Conservation (phyloP, 2,888 invertebrate genomes). For the Xylocampa areola region DNA sequence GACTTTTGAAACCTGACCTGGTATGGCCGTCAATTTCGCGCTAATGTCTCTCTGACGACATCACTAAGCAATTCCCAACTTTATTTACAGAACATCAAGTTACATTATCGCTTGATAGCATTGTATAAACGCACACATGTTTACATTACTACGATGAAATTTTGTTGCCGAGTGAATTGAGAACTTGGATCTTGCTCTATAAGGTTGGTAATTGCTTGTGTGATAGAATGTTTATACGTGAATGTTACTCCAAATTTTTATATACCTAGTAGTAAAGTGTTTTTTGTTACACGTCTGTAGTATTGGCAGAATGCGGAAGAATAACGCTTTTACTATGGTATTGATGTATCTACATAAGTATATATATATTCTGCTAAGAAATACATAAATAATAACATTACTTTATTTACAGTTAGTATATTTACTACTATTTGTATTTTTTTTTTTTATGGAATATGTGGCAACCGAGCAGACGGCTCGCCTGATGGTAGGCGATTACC, state of each 20-base stretch:
- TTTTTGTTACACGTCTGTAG: slow-evolving; percentile 40
- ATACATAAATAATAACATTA: slow-evolving; percentile 9
- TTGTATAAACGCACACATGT: slow-evolving; percentile 45
- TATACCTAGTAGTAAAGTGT: slow-evolving; percentile 36
- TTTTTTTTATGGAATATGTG: too few relatives aligned
- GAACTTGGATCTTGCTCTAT: slow-evolving; percentile 19
- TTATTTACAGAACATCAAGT: slow-evolving; percentile 38
- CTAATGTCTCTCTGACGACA: slow-evolving; percentile 33
- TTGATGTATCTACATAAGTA: slow-evolving; percentile 21
- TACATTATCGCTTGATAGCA: slow-evolving; percentile 44
- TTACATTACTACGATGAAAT: slow-evolving; percentile 29
- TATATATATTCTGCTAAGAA: slow-evolving; percentile 13
- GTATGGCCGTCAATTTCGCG: slow-evolving; percentile 37
- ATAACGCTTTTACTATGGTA: slow-evolving; percentile 31
- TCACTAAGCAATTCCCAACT: slow-evolving; percentile 22
- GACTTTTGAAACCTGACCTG: slow-evolving; percentile 50
- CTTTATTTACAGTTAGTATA: not conserved
- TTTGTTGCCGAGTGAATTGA: slow-evolving; percentile 3
- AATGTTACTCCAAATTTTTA: slow-evolving; percentile 39
- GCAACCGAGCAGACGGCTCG: too few relatives aligned
- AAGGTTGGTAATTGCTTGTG: slow-evolving; percentile 30
- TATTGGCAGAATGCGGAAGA: slow-evolving; percentile 49
- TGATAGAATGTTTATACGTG: slow-evolving; percentile 33
- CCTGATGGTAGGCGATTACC: too few relatives aligned
- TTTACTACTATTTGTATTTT: too few relatives aligned